Evolutionary conservation across 2,888 invertebrate species (phyloP), one percentile per base, ranked within the genome.

Genomic region (Plebejus melissa): DNA sequence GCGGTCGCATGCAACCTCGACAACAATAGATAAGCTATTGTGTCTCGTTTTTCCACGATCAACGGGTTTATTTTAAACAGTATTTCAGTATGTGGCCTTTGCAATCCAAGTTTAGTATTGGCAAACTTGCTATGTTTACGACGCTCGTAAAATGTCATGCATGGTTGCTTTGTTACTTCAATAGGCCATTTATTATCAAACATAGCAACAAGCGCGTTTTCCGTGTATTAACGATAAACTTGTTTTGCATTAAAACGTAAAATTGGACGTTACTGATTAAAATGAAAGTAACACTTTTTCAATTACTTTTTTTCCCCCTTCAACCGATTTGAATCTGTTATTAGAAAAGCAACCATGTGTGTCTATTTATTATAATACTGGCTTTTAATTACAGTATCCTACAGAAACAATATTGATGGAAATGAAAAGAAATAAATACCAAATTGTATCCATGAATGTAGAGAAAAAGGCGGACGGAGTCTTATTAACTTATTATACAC

Each of bases 121-220:
- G 60, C n/a, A 7, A 58, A 58, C 58, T 58, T 58, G 13, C 13
- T 65, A 13, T 65, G 13, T 65, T 65, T 32, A 65, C 11, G 65
- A 36, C 32, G 32, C 4, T 65, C 22, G 65, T 65, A 65, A 65
- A 60, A 32, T 65, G 32, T 2, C 13, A 65, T 65, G 60, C 60
- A 65, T 65, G 32, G 65, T 65, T 65, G 32, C 32, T 65, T 60
- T 60, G 32, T 65, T 32, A 65, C 32, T 65, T 65, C 65, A 65
- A 65, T 65, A 65, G 65, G 65, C 13, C 11, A 9, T 36, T 32
- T 65, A 36, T 65, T 32, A 60, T 60, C 60, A 22, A 65, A 65
- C 65, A 65, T 65, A 65, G 65, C 13, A 65, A 65, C 65, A 28
- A 32, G 32, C 65, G 65, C 65, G 13, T 32, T 32, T 32, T 16